Conservation (phyloP, 2,113 vertebrate species). For the Perccottus glenii region DNA sequence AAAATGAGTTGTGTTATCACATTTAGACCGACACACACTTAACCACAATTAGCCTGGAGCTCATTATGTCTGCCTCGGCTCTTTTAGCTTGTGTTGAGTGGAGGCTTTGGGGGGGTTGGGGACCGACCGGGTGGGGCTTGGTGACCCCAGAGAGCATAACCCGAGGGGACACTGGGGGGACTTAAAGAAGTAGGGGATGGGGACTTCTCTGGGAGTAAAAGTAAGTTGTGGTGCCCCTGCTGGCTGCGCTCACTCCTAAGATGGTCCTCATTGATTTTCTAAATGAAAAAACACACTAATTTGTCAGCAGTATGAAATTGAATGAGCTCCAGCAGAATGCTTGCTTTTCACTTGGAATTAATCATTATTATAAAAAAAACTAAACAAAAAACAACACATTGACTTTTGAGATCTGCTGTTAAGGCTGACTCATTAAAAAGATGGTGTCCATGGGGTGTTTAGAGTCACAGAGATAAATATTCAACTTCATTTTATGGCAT, state of each 20-base stretch:
- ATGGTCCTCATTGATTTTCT: conserved; percentile 36
- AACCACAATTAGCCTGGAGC: conserved; percentile 48
- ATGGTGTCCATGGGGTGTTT: not conserved
- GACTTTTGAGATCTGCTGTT: conserved; percentile 14
- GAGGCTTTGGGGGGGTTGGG: conserved; percentile 15
- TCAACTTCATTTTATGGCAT: not conserved
- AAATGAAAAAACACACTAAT: conserved; percentile 34
- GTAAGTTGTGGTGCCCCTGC: conserved; percentile 55
- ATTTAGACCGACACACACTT: conserved; percentile 23
- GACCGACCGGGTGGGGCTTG: conserved; percentile 24
- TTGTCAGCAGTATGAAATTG: conserved; percentile 14
- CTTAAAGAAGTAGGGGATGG: conserved; percentile 40
- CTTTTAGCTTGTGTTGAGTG: conserved; percentile 41
- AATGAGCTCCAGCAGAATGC: conserved; percentile 21
- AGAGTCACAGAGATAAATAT: not conserved
- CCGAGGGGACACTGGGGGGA: conserved; percentile 47
- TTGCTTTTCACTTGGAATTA: conserved; percentile 39
- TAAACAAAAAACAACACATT: conserved; percentile 20
- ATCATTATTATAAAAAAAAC: conserved; percentile 41
- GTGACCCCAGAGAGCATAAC: conserved; percentile 62
- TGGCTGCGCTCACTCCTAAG: conserved; percentile 35
- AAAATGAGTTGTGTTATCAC: conserved; percentile 6
- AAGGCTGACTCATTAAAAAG: not conserved
- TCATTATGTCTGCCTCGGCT: conserved; percentile 67
- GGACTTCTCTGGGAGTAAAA: conserved; percentile 34